Evolutionary conservation across 92 coral and sea anemone species (phyloP).

Genomic region (Bergia sp.): DNA sequence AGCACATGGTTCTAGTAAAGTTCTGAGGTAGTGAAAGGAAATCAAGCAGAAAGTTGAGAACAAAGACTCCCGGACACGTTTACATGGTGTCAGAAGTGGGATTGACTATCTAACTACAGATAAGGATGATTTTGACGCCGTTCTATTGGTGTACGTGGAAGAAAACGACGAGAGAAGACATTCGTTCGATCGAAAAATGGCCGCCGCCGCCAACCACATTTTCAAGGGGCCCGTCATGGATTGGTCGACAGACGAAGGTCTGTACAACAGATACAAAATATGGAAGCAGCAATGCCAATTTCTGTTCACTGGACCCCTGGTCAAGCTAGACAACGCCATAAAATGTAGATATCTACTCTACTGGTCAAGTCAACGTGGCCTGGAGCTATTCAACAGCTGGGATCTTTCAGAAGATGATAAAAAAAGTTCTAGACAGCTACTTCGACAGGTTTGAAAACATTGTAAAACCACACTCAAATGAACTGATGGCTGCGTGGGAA

Average conservation of each 20-base stretch:
- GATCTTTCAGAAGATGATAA: constrained; percentile 46
- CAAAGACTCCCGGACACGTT: no score
- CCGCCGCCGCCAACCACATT: constrained; percentile 40
- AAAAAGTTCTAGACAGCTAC: constrained; percentile 47
- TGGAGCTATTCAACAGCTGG: constrained; percentile 61
- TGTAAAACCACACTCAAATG: constrained; percentile 66
- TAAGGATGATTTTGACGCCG: no score
- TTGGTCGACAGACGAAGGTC: background rate
- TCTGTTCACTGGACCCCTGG: constrained; percentile 53
- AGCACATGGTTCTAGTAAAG: no score
- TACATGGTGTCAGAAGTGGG: no score
- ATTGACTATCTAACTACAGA: no score
- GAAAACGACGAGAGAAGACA: no score
- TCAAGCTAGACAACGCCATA: constrained; percentile 46
- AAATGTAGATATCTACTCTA: constrained; percentile 54
- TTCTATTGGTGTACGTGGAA: no score
- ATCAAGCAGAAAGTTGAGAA: no score
- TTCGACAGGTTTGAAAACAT: constrained; percentile 43
- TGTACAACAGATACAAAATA: background rate
- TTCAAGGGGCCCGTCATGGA: constrained; percentile 33
- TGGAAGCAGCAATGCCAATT: constrained; percentile 37
- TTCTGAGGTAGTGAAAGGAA: no score
- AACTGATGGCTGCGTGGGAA: constrained; percentile 65
- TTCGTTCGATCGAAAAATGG: constrained; percentile 39
- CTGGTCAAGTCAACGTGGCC: constrained; percentile 49